phyloP scores from a whole-genome alignment of 2,113 vertebrate species.

The Sebastes fasciatus region DNA sequence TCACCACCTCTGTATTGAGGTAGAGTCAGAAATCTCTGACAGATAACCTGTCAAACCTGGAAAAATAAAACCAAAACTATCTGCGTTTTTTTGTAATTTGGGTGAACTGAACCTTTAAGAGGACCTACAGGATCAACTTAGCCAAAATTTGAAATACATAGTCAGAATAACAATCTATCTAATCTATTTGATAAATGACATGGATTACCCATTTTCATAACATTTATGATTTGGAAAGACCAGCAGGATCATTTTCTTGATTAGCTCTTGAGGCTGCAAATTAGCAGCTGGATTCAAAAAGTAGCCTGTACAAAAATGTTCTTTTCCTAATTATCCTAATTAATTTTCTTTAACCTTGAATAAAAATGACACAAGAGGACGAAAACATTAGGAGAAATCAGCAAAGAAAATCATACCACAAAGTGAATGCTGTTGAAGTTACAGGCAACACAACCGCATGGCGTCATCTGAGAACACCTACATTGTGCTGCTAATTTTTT shows the following conservation, averaged over 20 bases:
- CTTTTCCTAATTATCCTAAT: background rate
- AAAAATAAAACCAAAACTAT: background rate
- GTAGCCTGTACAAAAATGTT: too few species aligned
- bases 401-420: background rate
- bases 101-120: background rate
- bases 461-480: background rate
- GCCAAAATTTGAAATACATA: background rate
- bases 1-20: background rate
- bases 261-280: conserved; percentile 3
- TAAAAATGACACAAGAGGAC: background rate
- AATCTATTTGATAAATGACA: background rate
- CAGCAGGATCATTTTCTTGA: background rate
- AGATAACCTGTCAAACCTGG: background rate
- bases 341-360: conserved; percentile 10
- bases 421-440: background rate
- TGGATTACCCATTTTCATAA: background rate
- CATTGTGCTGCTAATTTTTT: background rate
- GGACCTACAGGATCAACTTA: background rate
- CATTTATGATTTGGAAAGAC: background rate
- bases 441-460: background rate
- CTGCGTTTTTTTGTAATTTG: background rate
- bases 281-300: background rate
- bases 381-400: background rate
- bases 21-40: background rate
- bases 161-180: background rate